Evolutionary conservation across 1,140 invertebrate species (phyloP).

Genomic region (Watersipora subatra): DNA sequence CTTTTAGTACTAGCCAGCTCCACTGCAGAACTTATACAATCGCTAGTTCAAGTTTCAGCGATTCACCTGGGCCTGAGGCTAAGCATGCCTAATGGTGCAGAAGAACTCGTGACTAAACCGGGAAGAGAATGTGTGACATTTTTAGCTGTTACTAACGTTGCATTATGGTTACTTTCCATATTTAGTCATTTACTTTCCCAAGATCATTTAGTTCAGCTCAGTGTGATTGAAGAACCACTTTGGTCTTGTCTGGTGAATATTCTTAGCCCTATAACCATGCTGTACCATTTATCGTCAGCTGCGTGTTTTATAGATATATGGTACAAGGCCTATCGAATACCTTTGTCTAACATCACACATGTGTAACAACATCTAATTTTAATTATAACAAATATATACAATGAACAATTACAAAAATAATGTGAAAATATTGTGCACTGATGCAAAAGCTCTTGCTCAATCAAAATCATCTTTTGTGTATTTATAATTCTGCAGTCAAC

Average conservation of each 20-base stretch:
- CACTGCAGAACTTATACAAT: neutral
- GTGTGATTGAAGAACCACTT: neutral
- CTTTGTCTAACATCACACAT: neutral
- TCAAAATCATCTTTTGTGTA: no score
- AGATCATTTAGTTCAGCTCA: neutral
- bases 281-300: neutral
- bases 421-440: no score
- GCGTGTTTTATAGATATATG: neutral
- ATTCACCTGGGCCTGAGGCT: neutral
- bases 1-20: neutral
- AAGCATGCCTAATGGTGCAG: neutral
- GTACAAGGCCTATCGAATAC: neutral
- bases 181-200: neutral
- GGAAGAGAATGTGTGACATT: neutral
- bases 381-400: no score
- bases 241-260: neutral
- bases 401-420: no score
- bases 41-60: neutral
- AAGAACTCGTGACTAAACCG: neutral
- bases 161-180: neutral
- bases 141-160: neutral
- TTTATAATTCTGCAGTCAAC: no score
- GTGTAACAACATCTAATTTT: no score
- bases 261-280: neutral
- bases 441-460: no score